phyloP scores from a whole-genome alignment of 2,797 vertebrate species.

The Melanotaenia nigrans region DNA sequence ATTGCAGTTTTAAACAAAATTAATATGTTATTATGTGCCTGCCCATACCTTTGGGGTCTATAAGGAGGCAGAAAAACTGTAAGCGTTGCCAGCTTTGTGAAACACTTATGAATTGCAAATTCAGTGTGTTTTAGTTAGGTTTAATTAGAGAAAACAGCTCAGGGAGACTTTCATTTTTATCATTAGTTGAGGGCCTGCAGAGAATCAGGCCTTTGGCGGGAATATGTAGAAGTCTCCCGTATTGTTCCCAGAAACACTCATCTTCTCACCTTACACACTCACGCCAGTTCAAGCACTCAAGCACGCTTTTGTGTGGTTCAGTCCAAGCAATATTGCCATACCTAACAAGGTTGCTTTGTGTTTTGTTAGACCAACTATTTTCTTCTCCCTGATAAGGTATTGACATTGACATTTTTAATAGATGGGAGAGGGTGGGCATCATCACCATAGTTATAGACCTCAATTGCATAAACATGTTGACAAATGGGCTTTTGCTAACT shows the following conservation, averaged over 20 bases:
- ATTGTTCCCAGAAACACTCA: conserved; percentile 43
- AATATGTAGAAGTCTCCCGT: conserved; percentile 56
- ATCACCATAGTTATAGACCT: conserved; percentile 76
- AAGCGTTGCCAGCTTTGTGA: conserved; percentile 61
- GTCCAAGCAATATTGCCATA: conserved; percentile 38
- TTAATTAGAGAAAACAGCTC: conserved; percentile 61
- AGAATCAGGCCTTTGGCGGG: conserved; percentile 52
- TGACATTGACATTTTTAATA: conserved; percentile 30
- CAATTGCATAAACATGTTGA: conserved; percentile 85
- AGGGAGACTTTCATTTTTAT: conserved; percentile 57
- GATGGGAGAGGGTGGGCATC: conserved; percentile 32
- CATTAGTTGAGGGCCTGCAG: conserved; percentile 35
- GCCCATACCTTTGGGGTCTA: conserved; percentile 57
- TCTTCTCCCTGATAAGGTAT: conserved; percentile 50
- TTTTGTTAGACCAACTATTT: conserved; percentile 53
- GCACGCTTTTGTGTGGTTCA: conserved; percentile 52
- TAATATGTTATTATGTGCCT: conserved; percentile 65
- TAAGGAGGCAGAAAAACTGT: conserved; percentile 52
- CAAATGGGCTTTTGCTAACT: conserved; percentile 87
- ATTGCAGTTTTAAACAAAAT: conserved; percentile 68
- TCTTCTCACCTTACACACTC: conserved; percentile 66
- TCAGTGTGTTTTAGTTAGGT: conserved; percentile 57
- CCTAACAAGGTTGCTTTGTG: conserved; percentile 42
- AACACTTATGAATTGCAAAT: conserved; percentile 58
- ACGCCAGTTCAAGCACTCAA: conserved; percentile 45